Base-by-base conservation (phyloP, 2,888 invertebrate species). In the Agonum fuliginosum region DNA sequence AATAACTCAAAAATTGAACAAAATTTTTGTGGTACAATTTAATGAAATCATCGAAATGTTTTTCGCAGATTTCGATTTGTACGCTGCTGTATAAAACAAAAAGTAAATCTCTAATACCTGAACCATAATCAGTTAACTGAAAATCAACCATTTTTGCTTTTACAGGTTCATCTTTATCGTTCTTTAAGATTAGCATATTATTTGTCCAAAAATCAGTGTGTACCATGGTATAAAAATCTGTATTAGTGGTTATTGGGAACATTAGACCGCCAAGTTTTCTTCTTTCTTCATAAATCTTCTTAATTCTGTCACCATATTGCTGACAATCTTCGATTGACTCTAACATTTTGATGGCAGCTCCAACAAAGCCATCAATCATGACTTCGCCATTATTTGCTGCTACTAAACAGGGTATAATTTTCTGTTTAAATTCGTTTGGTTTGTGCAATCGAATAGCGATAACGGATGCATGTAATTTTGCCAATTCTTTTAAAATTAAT, bases 151-250 rank as follows among this genome's bases (percentile, higher is more conserved):
- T 87, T 84, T 91, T 91, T 1, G 90, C 83, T 78, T 87, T 86
- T 0, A 85, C 82, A 0, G 89, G 87, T 10, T 83, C 81, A 1
- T 87, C 87, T 2, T 81, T 81, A n/a, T 67, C 43, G 83, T 90
- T 87, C 74, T 87, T 86, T 72, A 87, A 84, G n/a, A 91, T 84
- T 88, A 91, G 88, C 1, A 91, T 86, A 80, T 91, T 91, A 81
- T 91, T 91, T 12, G 89, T 88, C 91, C 91, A 91, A 67, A 90
- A 87, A 82, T 91, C 91, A 0, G 87, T 85, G 80, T 91, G 91
- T 0, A 88, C 86, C n/a, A 91, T 86, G 0, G 90, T 88, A 19
- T 54, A 77, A 54, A 77, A 77, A 70, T 77, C 62, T 12, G 17
- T 17, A 54, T 77, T 70, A 37, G 24, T 77, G 17, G 20, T 19